Percentiles rank a stretch among this genome's conserved stretches.
phyloP scores from a whole-genome alignment of 2,797 vertebrate genomes.

The Scolopax bukidnonensis region DNA sequence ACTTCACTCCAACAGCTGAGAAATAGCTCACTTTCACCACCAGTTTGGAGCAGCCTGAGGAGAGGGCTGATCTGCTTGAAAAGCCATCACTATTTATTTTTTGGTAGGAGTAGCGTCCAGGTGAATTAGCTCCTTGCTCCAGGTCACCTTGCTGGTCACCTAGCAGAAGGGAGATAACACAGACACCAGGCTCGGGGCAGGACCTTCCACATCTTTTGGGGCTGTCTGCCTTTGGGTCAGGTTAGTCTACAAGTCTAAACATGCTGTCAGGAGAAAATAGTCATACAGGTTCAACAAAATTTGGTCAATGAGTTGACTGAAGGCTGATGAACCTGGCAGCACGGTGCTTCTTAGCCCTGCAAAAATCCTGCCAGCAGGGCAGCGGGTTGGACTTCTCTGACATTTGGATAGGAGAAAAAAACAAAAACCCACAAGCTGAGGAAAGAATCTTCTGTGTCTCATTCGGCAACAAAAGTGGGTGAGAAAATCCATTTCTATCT shows the following conservation, averaged over 20 bases:
- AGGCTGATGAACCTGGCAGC: not conserved
- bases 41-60: not conserved
- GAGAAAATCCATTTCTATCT: not conserved
- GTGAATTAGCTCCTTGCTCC: not conserved
- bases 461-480: not conserved
- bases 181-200: not conserved
- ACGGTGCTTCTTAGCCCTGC: not conserved
- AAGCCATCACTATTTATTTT: not conserved
- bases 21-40: not conserved
- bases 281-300: not conserved
- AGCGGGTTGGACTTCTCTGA: not conserved
- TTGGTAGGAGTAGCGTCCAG: not conserved
- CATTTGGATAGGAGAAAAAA: not conserved
- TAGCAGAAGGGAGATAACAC: not conserved
- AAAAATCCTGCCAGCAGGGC: not conserved
- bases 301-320: not conserved
- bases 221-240: not conserved
- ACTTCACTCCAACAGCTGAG: not conserved
- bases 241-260: not conserved
- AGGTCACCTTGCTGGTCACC: not conserved
- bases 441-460: not conserved
- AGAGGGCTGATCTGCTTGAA: not conserved
- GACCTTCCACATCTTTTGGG: not conserved
- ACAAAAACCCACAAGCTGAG: not conserved
- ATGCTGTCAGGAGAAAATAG: not conserved